Conservation (phyloP, 2,888 invertebrate genomes). For the Steinernema hermaphroditum region DNA sequence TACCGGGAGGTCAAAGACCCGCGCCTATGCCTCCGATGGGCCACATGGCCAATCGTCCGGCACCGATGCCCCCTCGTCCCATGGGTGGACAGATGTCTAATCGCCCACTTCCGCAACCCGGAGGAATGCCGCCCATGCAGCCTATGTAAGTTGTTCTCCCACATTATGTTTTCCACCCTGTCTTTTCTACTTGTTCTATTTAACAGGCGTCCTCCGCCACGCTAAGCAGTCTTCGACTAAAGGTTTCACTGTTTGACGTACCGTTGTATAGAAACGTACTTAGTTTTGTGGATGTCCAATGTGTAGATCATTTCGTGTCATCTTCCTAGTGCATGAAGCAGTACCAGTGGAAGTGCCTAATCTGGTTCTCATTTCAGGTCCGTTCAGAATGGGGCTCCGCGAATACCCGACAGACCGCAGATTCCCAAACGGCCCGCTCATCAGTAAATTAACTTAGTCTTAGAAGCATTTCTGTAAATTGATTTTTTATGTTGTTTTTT, state of each 20-base stretch:
- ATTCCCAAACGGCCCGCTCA: slow-evolving; percentile 40
- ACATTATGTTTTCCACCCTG: no score
- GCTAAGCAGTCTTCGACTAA: slow-evolving; percentile 2
- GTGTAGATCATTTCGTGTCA: no score
- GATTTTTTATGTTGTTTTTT: neutral
- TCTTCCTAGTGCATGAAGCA: no score
- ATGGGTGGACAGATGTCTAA: slow-evolving; percentile 35
- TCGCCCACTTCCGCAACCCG: slow-evolving; percentile 41
- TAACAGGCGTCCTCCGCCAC: slow-evolving; percentile 27
- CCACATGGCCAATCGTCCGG: slow-evolving; percentile 41
- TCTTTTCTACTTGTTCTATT: slow-evolving; percentile 16
- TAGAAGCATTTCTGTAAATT: slow-evolving; percentile 23
- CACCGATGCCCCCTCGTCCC: slow-evolving; percentile 72
- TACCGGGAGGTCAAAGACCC: slow-evolving; percentile 42
- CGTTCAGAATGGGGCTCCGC: slow-evolving; percentile 31
- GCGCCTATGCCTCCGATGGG: slow-evolving; percentile 50
- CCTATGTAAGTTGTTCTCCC: slow-evolving; percentile 62
- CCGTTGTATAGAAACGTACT: neutral
- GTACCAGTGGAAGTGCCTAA: no score
- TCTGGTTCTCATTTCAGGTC: slow-evolving; percentile 27
- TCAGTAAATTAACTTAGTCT: neutral
- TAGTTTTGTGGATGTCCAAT: no score
- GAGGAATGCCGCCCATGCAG: slow-evolving; percentile 48
- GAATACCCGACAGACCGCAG: slow-evolving; percentile 41
- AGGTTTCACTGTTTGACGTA: slow-evolving; percentile 6